These are phyloP conservation scores for Oligia latruncula DNA, from an alignment of 2,888 invertebrate species.

Conservation along the genomic window DNA sequence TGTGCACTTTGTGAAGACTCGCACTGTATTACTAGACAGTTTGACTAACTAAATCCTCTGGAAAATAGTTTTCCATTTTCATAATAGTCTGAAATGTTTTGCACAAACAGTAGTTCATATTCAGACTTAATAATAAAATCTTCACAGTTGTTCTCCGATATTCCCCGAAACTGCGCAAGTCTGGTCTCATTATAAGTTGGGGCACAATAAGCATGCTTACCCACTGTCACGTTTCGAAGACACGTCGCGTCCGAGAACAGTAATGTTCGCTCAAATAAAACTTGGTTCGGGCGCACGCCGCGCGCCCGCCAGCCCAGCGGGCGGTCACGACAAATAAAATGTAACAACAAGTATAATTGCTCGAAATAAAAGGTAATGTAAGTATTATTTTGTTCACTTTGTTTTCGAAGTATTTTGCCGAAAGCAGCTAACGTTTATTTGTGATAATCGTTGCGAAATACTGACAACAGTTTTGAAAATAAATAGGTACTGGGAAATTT, in stretches of 20 bases:
- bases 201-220: constrained; percentile 50
- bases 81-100: neutral
- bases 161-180: constrained; percentile 9
- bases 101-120: constrained; percentile 16
- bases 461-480: neutral
- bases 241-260: constrained; percentile 12
- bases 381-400: constrained; percentile 11
- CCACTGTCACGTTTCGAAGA: constrained; percentile 39
- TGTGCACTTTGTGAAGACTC: too few relatives aligned
- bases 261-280: constrained; percentile 23
- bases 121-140: constrained; percentile 21
- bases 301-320: neutral
- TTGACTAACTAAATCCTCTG: neutral
- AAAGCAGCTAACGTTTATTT: neutral
- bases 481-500: neutral
- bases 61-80: neutral
- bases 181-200: constrained; percentile 54
- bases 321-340: constrained; percentile 1
- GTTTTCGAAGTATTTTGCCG: neutral
- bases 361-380: constrained; percentile 20
- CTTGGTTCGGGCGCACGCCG: neutral
- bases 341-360: constrained; percentile 27
- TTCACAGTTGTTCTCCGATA: constrained; percentile 9
- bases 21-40: neutral
- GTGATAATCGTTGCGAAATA: neutral